phyloP scores from a whole-genome alignment of 1,140 invertebrate species.

The Euura saliciscinereae region DNA sequence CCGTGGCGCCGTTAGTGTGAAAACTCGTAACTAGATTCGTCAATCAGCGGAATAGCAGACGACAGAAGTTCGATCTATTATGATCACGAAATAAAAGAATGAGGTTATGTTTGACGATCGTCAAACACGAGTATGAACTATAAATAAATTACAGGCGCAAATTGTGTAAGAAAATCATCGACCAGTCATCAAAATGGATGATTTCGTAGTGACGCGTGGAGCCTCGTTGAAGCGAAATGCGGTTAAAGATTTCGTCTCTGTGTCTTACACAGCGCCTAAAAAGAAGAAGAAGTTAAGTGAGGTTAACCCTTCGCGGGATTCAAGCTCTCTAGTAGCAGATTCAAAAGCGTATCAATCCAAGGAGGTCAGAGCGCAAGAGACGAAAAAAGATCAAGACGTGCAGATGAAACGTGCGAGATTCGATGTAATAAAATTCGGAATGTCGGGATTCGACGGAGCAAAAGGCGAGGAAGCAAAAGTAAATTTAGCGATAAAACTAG shows the following conservation, averaged over 20 bases:
- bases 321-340: constrained; percentile 28
- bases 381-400: constrained; percentile 47
- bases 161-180: too few relatives aligned
- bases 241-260: constrained; percentile 53
- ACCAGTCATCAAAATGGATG: constrained; percentile 33
- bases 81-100: too few relatives aligned
- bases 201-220: constrained; percentile 62
- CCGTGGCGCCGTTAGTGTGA: too few relatives aligned
- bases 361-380: constrained; percentile 23
- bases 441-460: constrained; percentile 63
- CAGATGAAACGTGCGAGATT: constrained; percentile 65
- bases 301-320: constrained; percentile 14
- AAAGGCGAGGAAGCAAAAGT: constrained; percentile 66
- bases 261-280: constrained; percentile 60
- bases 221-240: constrained; percentile 57
- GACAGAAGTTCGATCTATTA: too few relatives aligned
- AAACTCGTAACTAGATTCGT: too few relatives aligned
- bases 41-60: too few relatives aligned
- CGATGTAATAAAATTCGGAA: constrained; percentile 71
- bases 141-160: too few relatives aligned
- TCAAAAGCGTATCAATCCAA: neutral
- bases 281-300: constrained; percentile 43
- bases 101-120: too few relatives aligned
- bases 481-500: constrained; percentile 66
- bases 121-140: too few relatives aligned